Conservation (phyloP, 1,140 invertebrate genomes). For the Zaprionus capensis region DNA sequence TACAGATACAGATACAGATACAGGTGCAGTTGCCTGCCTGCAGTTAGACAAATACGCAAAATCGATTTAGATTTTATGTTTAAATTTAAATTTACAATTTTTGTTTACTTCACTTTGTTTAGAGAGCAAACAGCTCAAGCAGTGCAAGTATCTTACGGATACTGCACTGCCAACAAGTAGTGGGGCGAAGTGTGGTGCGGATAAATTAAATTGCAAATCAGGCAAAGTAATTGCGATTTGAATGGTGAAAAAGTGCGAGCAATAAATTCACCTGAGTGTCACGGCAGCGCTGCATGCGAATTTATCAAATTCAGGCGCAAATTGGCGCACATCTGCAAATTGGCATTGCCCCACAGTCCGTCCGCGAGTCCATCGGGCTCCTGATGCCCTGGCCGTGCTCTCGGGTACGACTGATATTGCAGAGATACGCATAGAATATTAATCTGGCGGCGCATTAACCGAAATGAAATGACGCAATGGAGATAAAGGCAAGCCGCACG, state of each 20-base stretch:
- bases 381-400: neutral
- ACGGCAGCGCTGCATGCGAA: constrained; percentile 75
- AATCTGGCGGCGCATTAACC: constrained; percentile 75
- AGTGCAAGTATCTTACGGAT: constrained; percentile 53
- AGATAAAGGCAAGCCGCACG: constrained; percentile 57
- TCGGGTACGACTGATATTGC: constrained; percentile 41
- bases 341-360: constrained; percentile 40
- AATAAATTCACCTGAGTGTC: constrained; percentile 77
- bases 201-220: constrained; percentile 79
- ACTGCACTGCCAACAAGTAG: neutral
- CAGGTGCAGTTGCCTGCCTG: constrained; percentile 27
- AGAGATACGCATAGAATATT: constrained; percentile 79
- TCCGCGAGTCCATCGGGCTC: no score
- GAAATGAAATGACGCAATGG: constrained; percentile 72
- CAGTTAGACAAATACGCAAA: constrained; percentile 44
- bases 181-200: neutral
- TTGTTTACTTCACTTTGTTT: constrained; percentile 71
- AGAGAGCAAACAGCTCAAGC: constrained; percentile 54
- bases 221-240: constrained; percentile 82
- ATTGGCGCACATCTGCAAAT: constrained; percentile 82
- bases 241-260: constrained; percentile 80
- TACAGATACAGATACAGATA: constrained; percentile 15
- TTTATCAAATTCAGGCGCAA: constrained; percentile 82
- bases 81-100: constrained; percentile 3
- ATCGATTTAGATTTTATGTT: constrained; percentile 3